Percentiles rank a stretch among this genome's conserved stretches.
These are phyloP conservation scores for Aplocera efformata DNA, from an alignment of 2,888 invertebrate species.

Conservation along the genomic window DNA sequence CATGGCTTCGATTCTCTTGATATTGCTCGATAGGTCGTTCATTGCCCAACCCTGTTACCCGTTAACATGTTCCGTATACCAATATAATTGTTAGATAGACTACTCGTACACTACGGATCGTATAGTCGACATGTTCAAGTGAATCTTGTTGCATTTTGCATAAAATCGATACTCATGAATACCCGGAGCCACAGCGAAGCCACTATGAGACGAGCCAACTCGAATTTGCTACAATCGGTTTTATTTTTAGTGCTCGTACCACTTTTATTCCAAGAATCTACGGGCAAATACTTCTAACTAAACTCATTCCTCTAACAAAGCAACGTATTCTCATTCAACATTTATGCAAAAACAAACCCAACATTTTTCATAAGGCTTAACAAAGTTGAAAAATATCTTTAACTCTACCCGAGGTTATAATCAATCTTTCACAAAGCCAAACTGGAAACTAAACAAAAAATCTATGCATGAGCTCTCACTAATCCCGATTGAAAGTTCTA, in stretches of 20 bases:
- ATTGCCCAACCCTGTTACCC: slow-evolving; percentile 48
- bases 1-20: slow-evolving; percentile 49
- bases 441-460: not conserved
- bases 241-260: slow-evolving; percentile 54
- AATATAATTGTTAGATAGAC: slow-evolving; percentile 69
- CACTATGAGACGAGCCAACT: slow-evolving; percentile 58
- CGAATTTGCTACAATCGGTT: slow-evolving; percentile 59
- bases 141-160: slow-evolving; percentile 80
- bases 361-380: slow-evolving; percentile 11
- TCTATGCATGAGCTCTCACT: slow-evolving; percentile 1
- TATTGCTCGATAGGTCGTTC: slow-evolving; percentile 44
- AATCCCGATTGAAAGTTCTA: slow-evolving; percentile 23
- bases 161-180: slow-evolving; percentile 80
- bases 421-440: not conserved
- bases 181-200: slow-evolving; percentile 54
- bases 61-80: slow-evolving; percentile 53
- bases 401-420: not conserved
- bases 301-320: no score
- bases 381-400: slow-evolving; percentile 7
- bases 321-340: slow-evolving; percentile 32
- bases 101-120: slow-evolving; percentile 53
- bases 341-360: not conserved
- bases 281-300: no score
- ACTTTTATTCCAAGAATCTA: slow-evolving; percentile 42
- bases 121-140: slow-evolving; percentile 63